These are phyloP conservation scores for Anguilla marmorata DNA, from an alignment of 2,797 vertebrate genomes.

Conservation along the genomic window DNA sequence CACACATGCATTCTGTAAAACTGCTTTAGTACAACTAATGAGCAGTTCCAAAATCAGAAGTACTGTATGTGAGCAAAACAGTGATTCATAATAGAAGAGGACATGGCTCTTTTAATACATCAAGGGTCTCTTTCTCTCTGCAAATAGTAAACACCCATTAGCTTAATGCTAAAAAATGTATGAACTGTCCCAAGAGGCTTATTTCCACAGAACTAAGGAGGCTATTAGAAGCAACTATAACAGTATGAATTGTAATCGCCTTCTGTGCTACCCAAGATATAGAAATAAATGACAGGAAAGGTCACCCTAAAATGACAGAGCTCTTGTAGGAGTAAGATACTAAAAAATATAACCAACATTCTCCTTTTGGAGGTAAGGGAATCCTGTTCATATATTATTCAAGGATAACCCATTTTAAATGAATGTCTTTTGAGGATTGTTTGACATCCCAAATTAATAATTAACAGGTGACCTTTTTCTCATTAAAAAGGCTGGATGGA, in stretches of 20 bases:
- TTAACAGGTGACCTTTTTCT: conserved; percentile 51
- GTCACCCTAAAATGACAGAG: conserved; percentile 16
- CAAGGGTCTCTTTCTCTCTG: conserved; percentile 63
- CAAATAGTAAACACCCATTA: conserved; percentile 73
- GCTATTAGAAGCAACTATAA: conserved; percentile 48
- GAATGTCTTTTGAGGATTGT: conserved; percentile 46
- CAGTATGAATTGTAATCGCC: conserved; percentile 39
- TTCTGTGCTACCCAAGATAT: conserved; percentile 18
- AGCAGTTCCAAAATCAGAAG: conserved; percentile 5
- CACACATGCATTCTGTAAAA: neutral
- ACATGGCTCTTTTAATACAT: conserved; percentile 72
- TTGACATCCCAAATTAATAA: conserved; percentile 46
- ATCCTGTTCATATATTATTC: conserved; percentile 45
- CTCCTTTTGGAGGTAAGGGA: conserved; percentile 22
- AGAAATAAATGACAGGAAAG: conserved; percentile 31
- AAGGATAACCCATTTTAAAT: conserved; percentile 45
- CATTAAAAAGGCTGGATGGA: conserved; percentile 40
- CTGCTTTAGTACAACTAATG: neutral
- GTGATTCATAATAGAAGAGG: conserved; percentile 34
- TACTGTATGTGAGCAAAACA: neutral
- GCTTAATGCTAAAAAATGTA: conserved; percentile 67
- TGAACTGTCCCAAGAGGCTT: conserved; percentile 63
- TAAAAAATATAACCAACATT: conserved; percentile 33
- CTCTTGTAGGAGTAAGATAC: conserved; percentile 7
- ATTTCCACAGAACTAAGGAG: conserved; percentile 60